A percentile compares a stretch with the other conserved stretches of the same genome.
Evolutionary conservation across 2,113 vertebrate species (phyloP).

Genomic region (Oreochromis aureus): DNA sequence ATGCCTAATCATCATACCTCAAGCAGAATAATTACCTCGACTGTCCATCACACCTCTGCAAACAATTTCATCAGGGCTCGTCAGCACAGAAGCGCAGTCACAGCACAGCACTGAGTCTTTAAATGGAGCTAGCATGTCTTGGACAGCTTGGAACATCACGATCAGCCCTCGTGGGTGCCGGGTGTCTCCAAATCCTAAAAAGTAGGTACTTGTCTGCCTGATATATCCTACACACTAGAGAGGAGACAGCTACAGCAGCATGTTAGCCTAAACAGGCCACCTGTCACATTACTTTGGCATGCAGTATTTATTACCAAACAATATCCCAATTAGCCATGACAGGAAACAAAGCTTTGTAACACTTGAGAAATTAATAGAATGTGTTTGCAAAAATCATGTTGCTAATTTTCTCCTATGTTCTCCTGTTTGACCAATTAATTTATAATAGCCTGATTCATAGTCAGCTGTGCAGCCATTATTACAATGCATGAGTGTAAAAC

Average conservation of each 20-base stretch:
- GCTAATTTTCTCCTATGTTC: neutral
- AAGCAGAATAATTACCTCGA: conserved; percentile 33
- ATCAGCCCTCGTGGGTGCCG: neutral
- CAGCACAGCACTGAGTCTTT: neutral
- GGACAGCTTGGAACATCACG: conserved; percentile 2
- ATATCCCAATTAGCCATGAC: neutral
- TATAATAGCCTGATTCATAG: neutral
- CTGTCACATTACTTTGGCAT: conserved; percentile 17
- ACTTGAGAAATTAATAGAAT: neutral
- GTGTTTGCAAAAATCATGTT: neutral
- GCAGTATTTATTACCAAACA: neutral
- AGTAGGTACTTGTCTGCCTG: neutral
- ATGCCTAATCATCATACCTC: conserved; percentile 29
- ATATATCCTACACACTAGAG: neutral
- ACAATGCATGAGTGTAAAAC: neutral
- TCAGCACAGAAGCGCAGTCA: conserved; percentile 2
- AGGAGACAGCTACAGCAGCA: conserved; percentile 10
- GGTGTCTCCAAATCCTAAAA: neutral
- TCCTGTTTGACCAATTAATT: neutral
- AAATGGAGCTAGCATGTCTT: conserved; percentile 4
- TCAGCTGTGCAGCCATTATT: neutral
- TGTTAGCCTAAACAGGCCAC: neutral
- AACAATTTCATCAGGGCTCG: conserved; percentile 16
- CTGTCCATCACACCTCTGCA: conserved; percentile 45
- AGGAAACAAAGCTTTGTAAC: neutral